Conservation (phyloP, 1,140 invertebrate species). For the Grapholita molesta region DNA sequence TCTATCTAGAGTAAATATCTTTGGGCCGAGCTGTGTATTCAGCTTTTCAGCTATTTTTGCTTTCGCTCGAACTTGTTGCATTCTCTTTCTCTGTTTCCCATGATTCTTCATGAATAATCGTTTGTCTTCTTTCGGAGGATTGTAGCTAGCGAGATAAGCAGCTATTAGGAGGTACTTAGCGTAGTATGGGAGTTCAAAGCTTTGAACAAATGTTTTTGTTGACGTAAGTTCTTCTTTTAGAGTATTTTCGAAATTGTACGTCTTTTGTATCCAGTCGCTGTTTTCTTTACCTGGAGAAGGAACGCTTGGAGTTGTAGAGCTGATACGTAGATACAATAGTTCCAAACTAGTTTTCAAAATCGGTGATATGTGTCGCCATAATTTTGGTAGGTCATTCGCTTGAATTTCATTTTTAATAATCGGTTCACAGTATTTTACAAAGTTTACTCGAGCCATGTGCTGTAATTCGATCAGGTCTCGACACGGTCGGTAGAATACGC, state of each 20-base stretch:
- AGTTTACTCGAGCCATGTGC: slow-evolving; percentile 84
- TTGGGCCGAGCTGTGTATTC: slow-evolving; percentile 85
- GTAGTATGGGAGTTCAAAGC: slow-evolving; percentile 92
- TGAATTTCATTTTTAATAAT: slow-evolving; percentile 77
- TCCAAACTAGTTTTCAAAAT: slow-evolving; percentile 86
- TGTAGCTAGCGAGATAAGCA: slow-evolving; percentile 94
- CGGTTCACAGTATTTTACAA: slow-evolving; percentile 87
- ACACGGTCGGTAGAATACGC: slow-evolving; percentile 89
- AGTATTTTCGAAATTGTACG: slow-evolving; percentile 54
- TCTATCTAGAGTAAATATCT: slow-evolving; percentile 89
- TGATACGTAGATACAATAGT: slow-evolving; percentile 87
- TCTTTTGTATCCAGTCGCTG: slow-evolving; percentile 27
- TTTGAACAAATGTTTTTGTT: slow-evolving; percentile 80
- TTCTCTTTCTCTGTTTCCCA: slow-evolving; percentile 80
- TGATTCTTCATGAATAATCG: slow-evolving; percentile 88
- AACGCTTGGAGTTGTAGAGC: slow-evolving; percentile 37
- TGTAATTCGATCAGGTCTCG: slow-evolving; percentile 89
- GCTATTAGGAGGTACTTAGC: slow-evolving; percentile 93
- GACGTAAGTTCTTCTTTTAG: slow-evolving; percentile 72
- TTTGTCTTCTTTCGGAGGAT: slow-evolving; percentile 91
- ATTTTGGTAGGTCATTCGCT: slow-evolving; percentile 80
- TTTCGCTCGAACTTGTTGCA: slow-evolving; percentile 80
- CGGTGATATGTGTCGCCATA: slow-evolving; percentile 89
- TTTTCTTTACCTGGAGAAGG: slow-evolving; percentile 56
- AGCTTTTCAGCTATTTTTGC: slow-evolving; percentile 79